Percentiles rank a stretch among this genome's conserved stretches.
phyloP scores from a whole-genome alignment of 2,888 invertebrate species.

The Prosopocoilus inquinatus region DNA sequence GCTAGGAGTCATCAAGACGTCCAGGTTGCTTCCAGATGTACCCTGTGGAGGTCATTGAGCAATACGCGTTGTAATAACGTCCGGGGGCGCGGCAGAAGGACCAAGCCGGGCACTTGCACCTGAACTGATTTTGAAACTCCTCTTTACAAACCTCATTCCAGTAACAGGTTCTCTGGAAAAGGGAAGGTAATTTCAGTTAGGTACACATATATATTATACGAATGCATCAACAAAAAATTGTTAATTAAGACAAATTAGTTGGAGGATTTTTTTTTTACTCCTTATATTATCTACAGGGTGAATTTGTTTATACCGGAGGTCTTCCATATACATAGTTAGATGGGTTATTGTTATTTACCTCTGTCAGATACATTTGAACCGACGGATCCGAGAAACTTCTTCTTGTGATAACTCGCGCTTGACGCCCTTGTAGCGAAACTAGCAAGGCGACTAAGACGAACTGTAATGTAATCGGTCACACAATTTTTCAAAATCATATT shows the following conservation, averaged over 20 bases:
- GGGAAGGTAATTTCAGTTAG: background rate
- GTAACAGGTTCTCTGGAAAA: conserved; percentile 81
- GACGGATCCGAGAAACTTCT: conserved; percentile 79
- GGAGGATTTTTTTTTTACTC: too few species aligned
- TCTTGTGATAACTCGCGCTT: conserved; percentile 44
- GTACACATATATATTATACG: background rate
- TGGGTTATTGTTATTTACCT: conserved; percentile 57
- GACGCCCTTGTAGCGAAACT: conserved; percentile 9
- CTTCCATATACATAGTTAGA: too few species aligned
- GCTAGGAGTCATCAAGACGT: conserved; percentile 39
- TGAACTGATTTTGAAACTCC: conserved; percentile 82
- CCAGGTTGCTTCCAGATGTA: conserved; percentile 87
- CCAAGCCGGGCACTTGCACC: conserved; percentile 86
- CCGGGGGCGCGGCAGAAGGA: conserved; percentile 87
- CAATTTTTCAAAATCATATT: background rate
- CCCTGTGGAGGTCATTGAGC: conserved; percentile 86
- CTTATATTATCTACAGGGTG: too few species aligned
- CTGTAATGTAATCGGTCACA: background rate
- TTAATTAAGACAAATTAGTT: too few species aligned
- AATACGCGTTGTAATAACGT: conserved; percentile 85
- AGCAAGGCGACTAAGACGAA: conserved; percentile 2
- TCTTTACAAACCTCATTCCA: conserved; percentile 93
- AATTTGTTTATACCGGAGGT: too few species aligned
- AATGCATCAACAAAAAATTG: too few species aligned
- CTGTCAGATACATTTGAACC: conserved; percentile 77